phyloP scores from a whole-genome alignment of 2,113 vertebrate genomes.

The Paramisgurnus dabryanus region DNA sequence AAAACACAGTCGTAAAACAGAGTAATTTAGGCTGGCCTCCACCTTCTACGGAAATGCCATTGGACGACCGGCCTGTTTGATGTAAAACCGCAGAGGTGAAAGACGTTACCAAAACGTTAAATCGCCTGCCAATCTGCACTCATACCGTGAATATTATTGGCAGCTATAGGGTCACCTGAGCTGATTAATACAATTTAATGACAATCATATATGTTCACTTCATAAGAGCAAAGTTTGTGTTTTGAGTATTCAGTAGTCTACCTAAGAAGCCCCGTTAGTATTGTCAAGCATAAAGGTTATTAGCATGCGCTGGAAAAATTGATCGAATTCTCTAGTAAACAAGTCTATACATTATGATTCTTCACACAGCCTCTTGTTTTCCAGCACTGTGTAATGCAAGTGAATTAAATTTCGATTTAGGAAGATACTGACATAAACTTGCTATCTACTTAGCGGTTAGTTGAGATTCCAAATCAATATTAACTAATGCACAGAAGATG shows the following conservation, averaged over 20 bases:
- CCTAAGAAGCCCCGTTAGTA: neutral
- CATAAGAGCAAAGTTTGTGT: neutral
- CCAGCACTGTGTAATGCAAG: too few relatives aligned
- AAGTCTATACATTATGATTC: too few relatives aligned
- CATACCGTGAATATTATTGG: constrained; percentile 1
- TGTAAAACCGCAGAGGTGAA: constrained; percentile 27
- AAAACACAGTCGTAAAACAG: constrained; percentile 45
- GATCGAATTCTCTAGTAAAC: too few relatives aligned
- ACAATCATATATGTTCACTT: neutral
- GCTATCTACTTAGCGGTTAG: too few relatives aligned
- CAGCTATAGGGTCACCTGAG: neutral
- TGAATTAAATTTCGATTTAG: too few relatives aligned
- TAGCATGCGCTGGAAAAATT: neutral
- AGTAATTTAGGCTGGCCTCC: constrained; percentile 38
- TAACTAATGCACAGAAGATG: too few relatives aligned
- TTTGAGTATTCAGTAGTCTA: neutral
- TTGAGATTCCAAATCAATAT: too few relatives aligned
- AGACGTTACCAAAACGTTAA: constrained; percentile 36
- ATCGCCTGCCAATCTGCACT: constrained; percentile 25
- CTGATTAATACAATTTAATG: neutral
- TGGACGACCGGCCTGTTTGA: constrained; percentile 29
- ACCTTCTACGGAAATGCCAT: constrained; percentile 31
- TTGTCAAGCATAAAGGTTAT: neutral
- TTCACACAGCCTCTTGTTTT: too few relatives aligned
- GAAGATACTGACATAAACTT: too few relatives aligned